These are phyloP conservation scores for Calliopsis andreniformis DNA, from an alignment of 1,140 invertebrate species.

Conservation along the genomic window DNA sequence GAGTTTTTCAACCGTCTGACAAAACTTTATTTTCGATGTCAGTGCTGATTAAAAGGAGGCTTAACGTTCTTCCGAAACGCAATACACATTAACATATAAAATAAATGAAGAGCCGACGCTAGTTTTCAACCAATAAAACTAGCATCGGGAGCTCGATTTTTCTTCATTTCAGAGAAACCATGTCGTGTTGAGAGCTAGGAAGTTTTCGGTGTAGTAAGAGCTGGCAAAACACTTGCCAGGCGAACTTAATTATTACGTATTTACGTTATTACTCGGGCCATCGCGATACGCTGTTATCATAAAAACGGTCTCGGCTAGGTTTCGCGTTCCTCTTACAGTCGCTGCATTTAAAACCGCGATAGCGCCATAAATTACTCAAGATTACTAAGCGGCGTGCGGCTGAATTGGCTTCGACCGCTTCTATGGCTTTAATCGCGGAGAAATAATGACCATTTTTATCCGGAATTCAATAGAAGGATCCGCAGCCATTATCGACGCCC, in stretches of 20 bases:
- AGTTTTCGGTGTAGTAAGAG: no score
- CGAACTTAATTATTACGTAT: conserved; percentile 16
- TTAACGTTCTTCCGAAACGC: no score
- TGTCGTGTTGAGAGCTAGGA: no score
- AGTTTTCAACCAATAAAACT: no score
- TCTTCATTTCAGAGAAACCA: no score
- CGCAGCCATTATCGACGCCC: not conserved
- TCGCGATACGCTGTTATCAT: conserved; percentile 21
- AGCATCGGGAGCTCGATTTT: no score
- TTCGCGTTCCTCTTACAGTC: conserved; percentile 20
- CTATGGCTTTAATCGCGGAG: conserved; percentile 15
- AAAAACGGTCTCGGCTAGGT: conserved; percentile 10
- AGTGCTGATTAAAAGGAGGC: no score
- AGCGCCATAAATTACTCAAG: conserved; percentile 52
- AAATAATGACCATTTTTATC: conserved; percentile 42
- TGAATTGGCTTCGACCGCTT: conserved; percentile 18
- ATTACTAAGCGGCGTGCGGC: conserved; percentile 32
- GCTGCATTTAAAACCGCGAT: conserved; percentile 23
- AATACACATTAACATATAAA: no score
- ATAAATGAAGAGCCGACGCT: no score
- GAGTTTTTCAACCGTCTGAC: no score
- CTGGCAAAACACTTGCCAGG: not conserved
- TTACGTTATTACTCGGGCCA: not conserved
- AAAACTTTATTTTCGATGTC: no score
- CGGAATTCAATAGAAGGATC: conserved; percentile 15